Evolutionary conservation across 1,140 invertebrate genomes (phyloP).

Genomic region (Trachymyrmex septentrionalis): DNA sequence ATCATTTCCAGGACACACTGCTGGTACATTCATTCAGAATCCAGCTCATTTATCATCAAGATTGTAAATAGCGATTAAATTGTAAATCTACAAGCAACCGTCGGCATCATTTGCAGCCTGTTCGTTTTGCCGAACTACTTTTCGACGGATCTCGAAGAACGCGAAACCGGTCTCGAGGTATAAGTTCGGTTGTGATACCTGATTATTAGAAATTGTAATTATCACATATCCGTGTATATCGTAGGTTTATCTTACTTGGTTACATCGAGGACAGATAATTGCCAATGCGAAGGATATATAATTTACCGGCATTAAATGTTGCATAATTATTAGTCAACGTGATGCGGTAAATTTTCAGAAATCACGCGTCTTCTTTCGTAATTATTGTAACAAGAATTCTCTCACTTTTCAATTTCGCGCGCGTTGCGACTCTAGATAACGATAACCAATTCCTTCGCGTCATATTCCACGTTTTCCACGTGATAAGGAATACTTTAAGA

Average conservation of each 20-base stretch:
- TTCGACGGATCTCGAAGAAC: constrained; percentile 10
- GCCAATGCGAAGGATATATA: neutral
- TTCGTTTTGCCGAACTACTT: constrained; percentile 30
- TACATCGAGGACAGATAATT: constrained; percentile 9
- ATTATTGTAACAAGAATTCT: neutral
- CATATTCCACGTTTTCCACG: neutral
- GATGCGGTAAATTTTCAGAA: neutral
- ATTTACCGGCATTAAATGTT: constrained; percentile 33
- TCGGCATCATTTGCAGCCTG: neutral
- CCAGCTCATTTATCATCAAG: constrained; percentile 7
- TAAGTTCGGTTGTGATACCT: constrained; percentile 27
- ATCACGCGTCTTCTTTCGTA: neutral
- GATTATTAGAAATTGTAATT: constrained; percentile 48
- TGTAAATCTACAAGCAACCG: neutral
- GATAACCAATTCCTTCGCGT: constrained; percentile 7
- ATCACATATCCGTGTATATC: neutral
- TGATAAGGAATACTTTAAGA: neutral
- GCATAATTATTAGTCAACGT: constrained; percentile 12
- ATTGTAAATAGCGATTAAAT: constrained; percentile 4
- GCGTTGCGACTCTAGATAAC: neutral
- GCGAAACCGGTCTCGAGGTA: constrained; percentile 31
- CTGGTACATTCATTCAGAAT: neutral
- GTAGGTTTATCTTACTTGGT: constrained; percentile 9
- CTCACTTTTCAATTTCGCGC: neutral
- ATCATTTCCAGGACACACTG: neutral